phyloP scores from a whole-genome alignment of 2,113 vertebrate species.

The Notiomystis cincta region DNA sequence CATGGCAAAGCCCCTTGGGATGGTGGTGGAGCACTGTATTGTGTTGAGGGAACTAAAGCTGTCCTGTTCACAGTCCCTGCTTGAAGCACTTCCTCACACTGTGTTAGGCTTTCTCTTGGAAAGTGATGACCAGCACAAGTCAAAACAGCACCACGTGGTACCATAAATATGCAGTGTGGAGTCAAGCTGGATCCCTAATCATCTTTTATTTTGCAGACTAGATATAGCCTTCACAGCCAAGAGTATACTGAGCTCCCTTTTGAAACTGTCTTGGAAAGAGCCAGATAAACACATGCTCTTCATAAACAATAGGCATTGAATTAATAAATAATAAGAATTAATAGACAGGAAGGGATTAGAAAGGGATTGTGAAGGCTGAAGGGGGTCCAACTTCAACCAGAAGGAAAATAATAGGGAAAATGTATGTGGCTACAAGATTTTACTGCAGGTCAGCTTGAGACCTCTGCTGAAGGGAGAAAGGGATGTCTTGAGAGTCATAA shows the following conservation, averaged over 20 bases:
- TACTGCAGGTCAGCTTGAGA: neutral
- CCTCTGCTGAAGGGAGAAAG: neutral
- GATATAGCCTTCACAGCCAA: neutral
- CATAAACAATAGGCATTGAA: neutral
- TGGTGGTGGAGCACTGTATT: neutral
- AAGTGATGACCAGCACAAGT: neutral
- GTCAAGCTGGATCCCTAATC: neutral
- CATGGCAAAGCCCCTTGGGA: neutral
- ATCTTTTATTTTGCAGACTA: neutral
- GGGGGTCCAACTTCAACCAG: rapidly evolving
- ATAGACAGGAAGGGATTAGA: neutral
- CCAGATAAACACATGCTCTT: neutral
- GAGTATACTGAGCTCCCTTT: neutral
- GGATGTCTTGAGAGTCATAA: neutral
- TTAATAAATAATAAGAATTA: neutral
- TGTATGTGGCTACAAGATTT: neutral
- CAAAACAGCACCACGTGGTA: neutral
- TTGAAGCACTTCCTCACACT: neutral
- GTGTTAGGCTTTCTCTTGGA: neutral
- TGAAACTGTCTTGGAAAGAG: neutral
- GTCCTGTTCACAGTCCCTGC: neutral
- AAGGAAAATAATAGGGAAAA: neutral
- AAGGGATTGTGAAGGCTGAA: neutral
- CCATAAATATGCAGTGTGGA: neutral
- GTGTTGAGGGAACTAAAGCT: neutral